Percentiles rank a stretch among this genome's conserved stretches.
phyloP scores from a whole-genome alignment of 1,140 invertebrate genomes.

The Aphelenchoides avenae region DNA sequence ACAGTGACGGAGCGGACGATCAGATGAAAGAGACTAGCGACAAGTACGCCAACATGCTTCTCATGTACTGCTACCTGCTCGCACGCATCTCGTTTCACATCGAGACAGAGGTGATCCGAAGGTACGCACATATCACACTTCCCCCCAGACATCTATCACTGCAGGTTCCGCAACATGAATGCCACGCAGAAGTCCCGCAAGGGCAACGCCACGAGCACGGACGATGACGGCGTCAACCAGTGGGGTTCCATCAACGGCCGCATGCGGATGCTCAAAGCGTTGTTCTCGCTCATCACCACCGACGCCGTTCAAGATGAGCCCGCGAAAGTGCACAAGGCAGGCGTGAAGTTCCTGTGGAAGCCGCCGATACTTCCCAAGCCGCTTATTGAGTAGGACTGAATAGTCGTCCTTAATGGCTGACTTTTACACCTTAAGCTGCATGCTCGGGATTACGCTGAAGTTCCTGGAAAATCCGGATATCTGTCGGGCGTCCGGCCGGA shows the following conservation, averaged over 20 bases:
- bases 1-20: neutral
- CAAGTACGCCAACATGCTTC: constrained; percentile 24
- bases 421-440: constrained; percentile 11
- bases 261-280: constrained; percentile 3
- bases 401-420: neutral
- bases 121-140: no score
- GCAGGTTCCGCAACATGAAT: neutral
- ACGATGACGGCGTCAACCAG: constrained; percentile 5
- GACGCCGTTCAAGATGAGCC: constrained; percentile 7
- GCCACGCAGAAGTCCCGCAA: neutral
- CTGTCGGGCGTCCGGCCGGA: constrained; percentile 16
- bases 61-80: constrained; percentile 24
- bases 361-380: constrained; percentile 17
- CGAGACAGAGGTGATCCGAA: constrained; percentile 22
- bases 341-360: constrained; percentile 23
- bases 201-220: neutral
- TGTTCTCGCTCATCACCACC: constrained; percentile 23
- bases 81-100: constrained; percentile 22
- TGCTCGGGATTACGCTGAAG: constrained; percentile 15
- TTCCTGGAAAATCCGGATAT: constrained; percentile 28
- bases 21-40: constrained; percentile 11
- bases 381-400: constrained; percentile 13
- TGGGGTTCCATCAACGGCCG: constrained; percentile 16
- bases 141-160: neutral
- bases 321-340: neutral